Evolutionary conservation across 2,113 vertebrate species (phyloP).

Genomic region (Thinocorus orbignyianus): DNA sequence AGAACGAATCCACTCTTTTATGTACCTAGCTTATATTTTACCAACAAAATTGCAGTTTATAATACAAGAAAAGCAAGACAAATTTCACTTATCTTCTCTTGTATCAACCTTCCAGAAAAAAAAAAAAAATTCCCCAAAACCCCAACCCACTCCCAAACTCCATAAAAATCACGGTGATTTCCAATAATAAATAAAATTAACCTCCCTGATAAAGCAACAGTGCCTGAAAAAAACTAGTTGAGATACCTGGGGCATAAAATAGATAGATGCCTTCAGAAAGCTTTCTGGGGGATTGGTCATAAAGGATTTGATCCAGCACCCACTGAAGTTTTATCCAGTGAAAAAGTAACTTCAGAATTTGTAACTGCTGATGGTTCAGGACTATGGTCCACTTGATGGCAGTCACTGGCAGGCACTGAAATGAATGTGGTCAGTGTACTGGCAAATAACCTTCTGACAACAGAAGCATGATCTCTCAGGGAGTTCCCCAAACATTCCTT

Average conservation of each 20-base stretch:
- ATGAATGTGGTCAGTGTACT: background rate
- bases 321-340: background rate
- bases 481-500: background rate
- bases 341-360: background rate
- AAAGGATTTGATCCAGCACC: background rate
- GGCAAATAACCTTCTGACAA: background rate
- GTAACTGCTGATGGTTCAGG: background rate
- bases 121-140: too few relatives aligned
- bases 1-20: background rate
- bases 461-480: background rate
- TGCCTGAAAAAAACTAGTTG: background rate
- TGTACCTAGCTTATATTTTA: background rate
- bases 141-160: background rate
- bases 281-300: background rate
- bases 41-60: background rate
- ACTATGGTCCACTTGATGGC: background rate
- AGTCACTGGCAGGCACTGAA: conserved; percentile 37
- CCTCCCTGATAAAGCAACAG: background rate
- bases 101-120: background rate
- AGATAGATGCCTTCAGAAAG: background rate
- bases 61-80: background rate
- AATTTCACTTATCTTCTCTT: background rate
- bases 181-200: background rate
- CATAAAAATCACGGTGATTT: background rate
- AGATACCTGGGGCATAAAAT: background rate